Evolutionary conservation across 2,113 vertebrate genomes (phyloP).

Genomic region (Ictidomys tridecemlineatus): DNA sequence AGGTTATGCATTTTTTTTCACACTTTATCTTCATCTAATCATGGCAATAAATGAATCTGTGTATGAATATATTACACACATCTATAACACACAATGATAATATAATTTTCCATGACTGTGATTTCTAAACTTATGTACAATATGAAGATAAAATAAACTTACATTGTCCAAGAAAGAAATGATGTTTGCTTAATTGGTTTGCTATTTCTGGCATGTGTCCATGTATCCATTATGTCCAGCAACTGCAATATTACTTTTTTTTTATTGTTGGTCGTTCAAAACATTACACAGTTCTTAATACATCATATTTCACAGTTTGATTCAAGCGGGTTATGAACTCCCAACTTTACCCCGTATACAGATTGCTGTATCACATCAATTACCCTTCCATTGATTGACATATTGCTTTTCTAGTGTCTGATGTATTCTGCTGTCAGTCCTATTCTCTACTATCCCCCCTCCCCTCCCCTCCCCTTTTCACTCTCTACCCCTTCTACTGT

Average conservation of each 20-base stretch:
- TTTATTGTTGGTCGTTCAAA: too few relatives aligned
- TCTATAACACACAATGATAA: neutral
- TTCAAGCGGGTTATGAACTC: too few relatives aligned
- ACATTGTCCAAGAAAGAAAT: neutral
- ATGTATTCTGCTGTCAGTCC: too few relatives aligned
- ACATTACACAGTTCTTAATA: too few relatives aligned
- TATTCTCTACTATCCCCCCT: too few relatives aligned
- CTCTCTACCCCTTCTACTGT: too few relatives aligned
- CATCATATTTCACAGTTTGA: too few relatives aligned
- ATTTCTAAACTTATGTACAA: neutral
- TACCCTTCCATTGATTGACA: too few relatives aligned
- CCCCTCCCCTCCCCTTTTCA: too few relatives aligned
- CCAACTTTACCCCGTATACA: too few relatives aligned
- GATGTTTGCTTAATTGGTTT: neutral
- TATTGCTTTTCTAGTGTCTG: too few relatives aligned
- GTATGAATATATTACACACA: neutral
- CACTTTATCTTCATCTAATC: neutral
- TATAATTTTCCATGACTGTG: neutral
- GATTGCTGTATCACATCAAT: too few relatives aligned
- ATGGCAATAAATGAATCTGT: neutral
- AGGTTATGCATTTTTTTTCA: neutral
- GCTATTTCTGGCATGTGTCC: neutral
- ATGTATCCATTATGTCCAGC: neutral
- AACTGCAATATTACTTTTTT: neutral
- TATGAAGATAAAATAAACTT: neutral